Evolutionary conservation across 2,888 invertebrate species (phyloP), one percentile per base, ranked within the genome.

Genomic region (Ommatoiulus sabulosus): DNA sequence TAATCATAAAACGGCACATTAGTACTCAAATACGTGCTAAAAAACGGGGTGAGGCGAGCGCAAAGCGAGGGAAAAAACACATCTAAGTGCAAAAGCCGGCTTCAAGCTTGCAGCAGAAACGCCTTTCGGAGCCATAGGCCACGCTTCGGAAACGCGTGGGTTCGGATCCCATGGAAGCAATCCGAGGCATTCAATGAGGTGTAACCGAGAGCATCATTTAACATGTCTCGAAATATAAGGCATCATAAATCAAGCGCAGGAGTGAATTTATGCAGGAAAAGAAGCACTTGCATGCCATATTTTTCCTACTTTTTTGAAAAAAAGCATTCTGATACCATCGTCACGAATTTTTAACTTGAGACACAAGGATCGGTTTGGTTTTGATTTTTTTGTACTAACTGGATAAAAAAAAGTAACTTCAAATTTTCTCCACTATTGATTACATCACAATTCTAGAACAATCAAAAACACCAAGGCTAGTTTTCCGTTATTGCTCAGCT

Each of bases 191-290:
- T 86, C 86, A 86, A 86, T 86, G 86, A 86, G 86, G 86, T 86
- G 86, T 86, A 24, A 87, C 52, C 52, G 15, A 43, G 48, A 57
- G 87, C 87, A 35, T 87, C 87, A 87, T 87, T 87, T 87, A 87
- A 48, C 87, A 87, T 87, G 87, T 57, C 87, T 57, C 20, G 86
- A 15, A 46, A 52, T 20, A 86, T 86, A 86, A 86, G 86, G 46
- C 86, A 12, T 44, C 86, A 86, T 86, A 86, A 86, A 86, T 86
- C 86, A 86, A 35, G 80, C 35, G 80, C 35, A 15, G 15, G 80
- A 2, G 80, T 24, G 80, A 80, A 80, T 35, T 80, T 80, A 35
- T 80, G 44, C 46, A 17, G 8, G 15, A 86, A 35, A 86, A 86
- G 15, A 80, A 35, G 80, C 80, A 80, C 80, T 80, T 35, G 35